A percentile compares a stretch with the other conserved stretches of the same genome.
Conservation (phyloP, 2,797 vertebrate species). For the Premnoplex brunnescens region DNA sequence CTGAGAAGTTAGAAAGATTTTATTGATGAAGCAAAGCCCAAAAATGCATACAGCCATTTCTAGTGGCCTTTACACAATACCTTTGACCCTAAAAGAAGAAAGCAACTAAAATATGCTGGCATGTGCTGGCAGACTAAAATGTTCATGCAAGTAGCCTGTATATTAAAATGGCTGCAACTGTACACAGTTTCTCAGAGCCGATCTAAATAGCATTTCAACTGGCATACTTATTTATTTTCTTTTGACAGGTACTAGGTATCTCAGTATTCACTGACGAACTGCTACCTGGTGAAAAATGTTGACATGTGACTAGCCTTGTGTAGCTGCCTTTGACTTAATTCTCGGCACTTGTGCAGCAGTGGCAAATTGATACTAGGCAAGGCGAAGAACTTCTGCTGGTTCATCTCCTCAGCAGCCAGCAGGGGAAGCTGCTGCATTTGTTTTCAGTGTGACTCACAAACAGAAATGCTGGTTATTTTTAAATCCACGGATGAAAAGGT, state of each 20-base stretch:
- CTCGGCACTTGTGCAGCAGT: background rate
- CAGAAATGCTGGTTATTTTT: background rate
- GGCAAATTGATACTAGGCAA: fast-evolving
- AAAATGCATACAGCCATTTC: background rate
- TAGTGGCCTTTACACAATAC: background rate
- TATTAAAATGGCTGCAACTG: background rate
- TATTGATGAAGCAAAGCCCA: background rate
- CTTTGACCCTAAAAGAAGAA: background rate
- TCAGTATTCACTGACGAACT: background rate
- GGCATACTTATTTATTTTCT: background rate
- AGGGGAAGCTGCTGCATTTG: conserved; percentile 47
- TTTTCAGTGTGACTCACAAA: background rate
- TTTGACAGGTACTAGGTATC: background rate
- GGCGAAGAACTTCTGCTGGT: background rate
- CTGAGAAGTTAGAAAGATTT: background rate
- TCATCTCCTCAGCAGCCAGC: background rate
- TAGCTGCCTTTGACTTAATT: background rate
- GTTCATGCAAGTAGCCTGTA: background rate
- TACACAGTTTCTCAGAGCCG: background rate
- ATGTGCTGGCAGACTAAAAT: background rate
- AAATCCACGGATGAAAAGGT: background rate
- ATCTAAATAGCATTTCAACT: background rate
- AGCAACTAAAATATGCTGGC: background rate
- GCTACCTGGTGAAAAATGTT: background rate
- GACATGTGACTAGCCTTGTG: background rate